Base-by-base conservation (phyloP, 1,140 invertebrate genomes). In the Cydia pomonella region DNA sequence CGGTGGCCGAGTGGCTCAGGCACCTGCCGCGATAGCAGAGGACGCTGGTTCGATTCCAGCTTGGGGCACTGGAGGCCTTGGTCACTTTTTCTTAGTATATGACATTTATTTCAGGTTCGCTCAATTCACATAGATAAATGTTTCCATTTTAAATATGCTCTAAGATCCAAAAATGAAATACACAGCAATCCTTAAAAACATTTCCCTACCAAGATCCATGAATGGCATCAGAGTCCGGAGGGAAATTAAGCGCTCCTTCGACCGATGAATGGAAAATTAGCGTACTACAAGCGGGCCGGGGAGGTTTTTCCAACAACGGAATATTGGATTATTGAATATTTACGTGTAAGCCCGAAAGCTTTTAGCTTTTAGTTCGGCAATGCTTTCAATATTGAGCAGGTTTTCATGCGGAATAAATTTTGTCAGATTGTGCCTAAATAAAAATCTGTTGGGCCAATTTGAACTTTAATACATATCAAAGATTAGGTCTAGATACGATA, bases 261-360 rank as follows among this genome's bases (percentile, higher is more conserved):
- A 33, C 64, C 64, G 29, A 69, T 69, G 64, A 69, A 69, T 69
- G 33, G 64, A 69, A 69, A 69, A 69, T 69, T 69, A 69, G 29
- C n/a, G 64, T 69, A 69, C 27, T 66, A 69, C 64, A 38, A 38
- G 16, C 27, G 18, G 13, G 5, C 64, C 64, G 3, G 10, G 12
- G 62, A 64, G 63, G n/a, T 18, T 66, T 29, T 69, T 38, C 9
- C n/a, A 69, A 69, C 29, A 38, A 38, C 29, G 16, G n/a, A 0
- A 59, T 59, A 59, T 59, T 59, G 53, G 53, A 21, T 23, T 59
- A 59, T 59, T 23, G 53, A 59, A 59, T 59, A 59, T 59, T 23
- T 59, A 59, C 53, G 53, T 23, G 53, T 59, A 59, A 21, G 53
- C 21, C 53, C 10, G 53, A 59, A 59, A 53, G 21, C 53, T 59